Conservation (phyloP, 2,113 vertebrate genomes). For the Archilochus colubris region DNA sequence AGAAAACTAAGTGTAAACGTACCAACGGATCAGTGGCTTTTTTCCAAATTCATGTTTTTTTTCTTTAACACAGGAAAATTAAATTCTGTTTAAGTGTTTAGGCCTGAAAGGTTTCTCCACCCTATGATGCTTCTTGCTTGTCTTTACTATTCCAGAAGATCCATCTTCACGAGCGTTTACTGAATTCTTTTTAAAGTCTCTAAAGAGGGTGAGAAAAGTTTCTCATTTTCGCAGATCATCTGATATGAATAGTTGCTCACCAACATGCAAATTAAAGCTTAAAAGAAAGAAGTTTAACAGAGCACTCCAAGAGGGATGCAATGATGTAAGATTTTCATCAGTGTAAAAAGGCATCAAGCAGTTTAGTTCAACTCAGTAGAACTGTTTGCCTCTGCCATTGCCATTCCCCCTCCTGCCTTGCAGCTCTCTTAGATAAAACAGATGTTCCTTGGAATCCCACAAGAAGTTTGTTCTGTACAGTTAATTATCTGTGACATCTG, state of each 20-base stretch:
- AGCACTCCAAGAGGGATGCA: fast-evolving
- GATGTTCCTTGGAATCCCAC: background rate
- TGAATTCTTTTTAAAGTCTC: background rate
- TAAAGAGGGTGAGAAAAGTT: background rate
- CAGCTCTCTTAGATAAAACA: background rate
- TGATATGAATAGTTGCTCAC: background rate
- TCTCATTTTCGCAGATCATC: background rate
- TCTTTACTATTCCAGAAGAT: background rate
- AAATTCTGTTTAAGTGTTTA: background rate
- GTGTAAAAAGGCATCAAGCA: fast-evolving
- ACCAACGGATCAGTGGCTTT: background rate
- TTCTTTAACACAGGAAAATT: background rate
- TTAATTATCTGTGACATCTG: background rate
- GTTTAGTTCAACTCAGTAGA: background rate
- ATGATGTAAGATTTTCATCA: background rate
- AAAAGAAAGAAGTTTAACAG: background rate
- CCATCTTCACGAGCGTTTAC: background rate
- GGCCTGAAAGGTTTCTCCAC: background rate
- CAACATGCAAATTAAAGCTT: background rate
- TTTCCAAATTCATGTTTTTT: background rate
- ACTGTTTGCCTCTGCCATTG: background rate
- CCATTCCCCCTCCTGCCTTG: background rate
- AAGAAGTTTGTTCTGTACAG: background rate
- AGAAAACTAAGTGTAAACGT: background rate
- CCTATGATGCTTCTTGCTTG: background rate